These are phyloP conservation scores for Salminus brasiliensis DNA, from an alignment of 2,113 vertebrate species.

Conservation along the genomic window DNA sequence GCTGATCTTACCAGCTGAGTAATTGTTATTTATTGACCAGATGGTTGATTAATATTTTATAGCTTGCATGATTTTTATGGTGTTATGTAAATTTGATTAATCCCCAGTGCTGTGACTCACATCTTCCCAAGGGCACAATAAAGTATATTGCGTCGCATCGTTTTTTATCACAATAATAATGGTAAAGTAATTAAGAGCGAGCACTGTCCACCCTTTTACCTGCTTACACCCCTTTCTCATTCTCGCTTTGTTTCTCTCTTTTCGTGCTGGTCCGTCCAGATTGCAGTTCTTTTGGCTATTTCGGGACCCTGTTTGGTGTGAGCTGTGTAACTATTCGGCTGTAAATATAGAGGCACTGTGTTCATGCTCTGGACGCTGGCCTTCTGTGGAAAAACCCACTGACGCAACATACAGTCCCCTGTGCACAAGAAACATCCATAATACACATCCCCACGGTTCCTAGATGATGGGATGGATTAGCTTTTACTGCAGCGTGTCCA, in stretches of 20 bases:
- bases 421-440: neutral
- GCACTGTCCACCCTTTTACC: neutral
- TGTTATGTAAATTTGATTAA: neutral
- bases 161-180: neutral
- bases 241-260: neutral
- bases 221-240: no score
- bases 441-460: neutral
- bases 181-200: neutral
- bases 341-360: neutral
- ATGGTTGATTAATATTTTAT: neutral
- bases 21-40: neutral
- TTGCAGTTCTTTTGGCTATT: constrained; percentile 28
- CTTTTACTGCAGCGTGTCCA: neutral
- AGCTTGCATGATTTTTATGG: neutral
- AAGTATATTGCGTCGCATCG: neutral
- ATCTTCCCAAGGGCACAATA: neutral
- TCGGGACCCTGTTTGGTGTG: neutral
- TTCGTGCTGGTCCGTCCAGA: neutral
- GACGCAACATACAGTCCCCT: neutral
- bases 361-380: neutral
- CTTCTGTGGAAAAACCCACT: neutral
- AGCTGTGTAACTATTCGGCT: constrained; percentile 7
- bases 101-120: no score
- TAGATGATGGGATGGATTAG: neutral
- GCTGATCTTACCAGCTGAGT: no score